Evolutionary conservation across 2,888 invertebrate species (phyloP).

Genomic region (Microctonus hyperodae): DNA sequence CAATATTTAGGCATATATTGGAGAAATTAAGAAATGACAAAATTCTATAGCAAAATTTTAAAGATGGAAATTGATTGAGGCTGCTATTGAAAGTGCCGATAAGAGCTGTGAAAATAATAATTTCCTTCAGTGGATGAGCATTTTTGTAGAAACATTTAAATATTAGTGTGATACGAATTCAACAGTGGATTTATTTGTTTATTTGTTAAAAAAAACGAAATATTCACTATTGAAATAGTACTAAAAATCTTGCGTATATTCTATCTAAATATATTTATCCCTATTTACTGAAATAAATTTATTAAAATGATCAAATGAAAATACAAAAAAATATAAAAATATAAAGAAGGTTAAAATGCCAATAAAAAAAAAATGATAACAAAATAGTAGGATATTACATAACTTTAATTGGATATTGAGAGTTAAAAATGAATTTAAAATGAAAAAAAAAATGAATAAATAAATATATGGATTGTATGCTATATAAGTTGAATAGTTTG

Average conservation of each 20-base stretch:
- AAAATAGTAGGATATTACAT: constrained; percentile 34
- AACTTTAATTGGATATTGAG: constrained; percentile 34
- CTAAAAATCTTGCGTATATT: constrained; percentile 38
- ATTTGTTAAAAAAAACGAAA: constrained; percentile 17
- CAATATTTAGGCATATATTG: neutral
- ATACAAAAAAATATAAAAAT: constrained; percentile 34
- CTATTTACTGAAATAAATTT: constrained; percentile 34
- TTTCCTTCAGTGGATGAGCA: neutral
- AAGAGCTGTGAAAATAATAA: constrained; percentile 35
- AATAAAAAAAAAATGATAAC: constrained; percentile 37
- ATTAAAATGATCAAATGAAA: constrained; percentile 37
- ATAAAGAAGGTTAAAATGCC: constrained; percentile 30
- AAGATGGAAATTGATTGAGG: constrained; percentile 11
- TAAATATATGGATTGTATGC: constrained; percentile 17
- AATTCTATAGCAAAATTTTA: constrained; percentile 18
- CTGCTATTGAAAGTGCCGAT: constrained; percentile 33
- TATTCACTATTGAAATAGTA: constrained; percentile 31
- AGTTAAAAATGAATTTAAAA: constrained; percentile 29
- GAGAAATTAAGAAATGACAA: too few species aligned
- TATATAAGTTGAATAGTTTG: constrained; percentile 9
- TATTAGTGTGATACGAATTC: constrained; percentile 56
- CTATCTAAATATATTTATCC: constrained; percentile 39
- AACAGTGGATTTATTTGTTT: constrained; percentile 44
- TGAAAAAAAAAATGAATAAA: constrained; percentile 17
- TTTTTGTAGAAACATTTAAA: constrained; percentile 45